Conservation (phyloP, 2,113 vertebrate species). For the Typhlomys cinereus region DNA sequence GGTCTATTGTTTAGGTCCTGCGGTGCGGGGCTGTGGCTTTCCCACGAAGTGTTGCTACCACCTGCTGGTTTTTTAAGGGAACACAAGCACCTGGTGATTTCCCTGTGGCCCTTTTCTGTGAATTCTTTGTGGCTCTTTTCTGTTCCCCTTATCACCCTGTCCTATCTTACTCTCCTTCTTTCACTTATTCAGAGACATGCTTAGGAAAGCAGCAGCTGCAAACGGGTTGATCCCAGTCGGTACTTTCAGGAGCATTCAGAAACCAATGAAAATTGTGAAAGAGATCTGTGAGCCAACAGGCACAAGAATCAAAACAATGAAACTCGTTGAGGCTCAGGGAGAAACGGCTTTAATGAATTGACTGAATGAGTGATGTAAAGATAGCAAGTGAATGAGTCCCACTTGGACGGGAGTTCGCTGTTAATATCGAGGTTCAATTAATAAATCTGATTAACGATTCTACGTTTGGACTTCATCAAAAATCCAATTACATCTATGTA, state of each 20-base stretch:
- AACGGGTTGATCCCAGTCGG: not conserved
- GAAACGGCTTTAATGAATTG: conserved; percentile 11
- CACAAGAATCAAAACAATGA: conserved; percentile 35
- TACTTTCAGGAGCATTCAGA: not conserved
- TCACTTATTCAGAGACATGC: not conserved
- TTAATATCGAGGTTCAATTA: not conserved
- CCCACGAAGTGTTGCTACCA: conserved; percentile 62
- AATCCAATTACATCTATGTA: not conserved
- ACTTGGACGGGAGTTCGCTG: not conserved
- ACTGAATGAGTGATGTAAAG: not conserved
- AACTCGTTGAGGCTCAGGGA: conserved; percentile 4
- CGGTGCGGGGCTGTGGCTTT: not conserved
- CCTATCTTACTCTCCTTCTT: not conserved
- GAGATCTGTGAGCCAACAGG: not conserved
- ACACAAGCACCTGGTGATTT: not conserved
- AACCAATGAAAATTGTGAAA: conserved; percentile 46
- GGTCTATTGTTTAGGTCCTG: conserved; percentile 60
- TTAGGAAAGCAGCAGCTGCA: not conserved
- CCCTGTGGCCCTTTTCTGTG: not conserved
- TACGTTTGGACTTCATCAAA: not conserved
- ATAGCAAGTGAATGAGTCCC: not conserved
- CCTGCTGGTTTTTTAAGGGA: conserved; percentile 69
- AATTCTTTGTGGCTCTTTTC: not conserved
- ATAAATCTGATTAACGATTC: conserved; percentile 17
- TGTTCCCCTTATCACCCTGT: rapidly evolving